Evolutionary conservation across 2,797 vertebrate species (phyloP).

Genomic region (Hippocampus kuda): DNA sequence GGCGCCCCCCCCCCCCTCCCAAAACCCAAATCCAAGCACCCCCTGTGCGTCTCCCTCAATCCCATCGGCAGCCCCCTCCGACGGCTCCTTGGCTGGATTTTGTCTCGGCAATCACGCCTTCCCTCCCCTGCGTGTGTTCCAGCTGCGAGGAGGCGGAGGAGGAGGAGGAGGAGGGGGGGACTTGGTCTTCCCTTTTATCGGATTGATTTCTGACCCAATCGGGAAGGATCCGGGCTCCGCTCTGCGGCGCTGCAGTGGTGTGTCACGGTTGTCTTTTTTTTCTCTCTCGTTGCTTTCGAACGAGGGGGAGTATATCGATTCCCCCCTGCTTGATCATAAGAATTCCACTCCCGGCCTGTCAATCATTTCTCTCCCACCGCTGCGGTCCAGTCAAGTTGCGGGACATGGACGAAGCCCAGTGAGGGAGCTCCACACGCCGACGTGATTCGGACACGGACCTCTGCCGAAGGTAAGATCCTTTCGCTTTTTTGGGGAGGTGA

Average conservation of each 20-base stretch:
- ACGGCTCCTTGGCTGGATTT: constrained; percentile 30
- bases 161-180: background rate
- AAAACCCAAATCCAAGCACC: background rate
- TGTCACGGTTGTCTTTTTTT: background rate
- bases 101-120: constrained; percentile 25
- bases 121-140: constrained; percentile 6
- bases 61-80: constrained; percentile 27
- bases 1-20: constrained; percentile 26
- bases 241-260: constrained; percentile 3
- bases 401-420: constrained; percentile 43
- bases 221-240: constrained; percentile 28
- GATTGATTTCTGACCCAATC: constrained; percentile 30
- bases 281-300: background rate
- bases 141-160: constrained; percentile 9
- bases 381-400: constrained; percentile 45
- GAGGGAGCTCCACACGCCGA: constrained; percentile 11
- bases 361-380: constrained; percentile 15
- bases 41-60: constrained; percentile 3
- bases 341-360: background rate
- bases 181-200: constrained; percentile 12
- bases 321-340: background rate
- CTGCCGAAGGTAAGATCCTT: constrained; percentile 30
- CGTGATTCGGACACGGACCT: constrained; percentile 36
- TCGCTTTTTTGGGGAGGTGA: background rate
- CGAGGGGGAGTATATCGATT: constrained; percentile 1